Evolutionary conservation across 2,888 invertebrate genomes (phyloP), one percentile per base, ranked within the genome.

Genomic region (Serripes groenlandicus): DNA sequence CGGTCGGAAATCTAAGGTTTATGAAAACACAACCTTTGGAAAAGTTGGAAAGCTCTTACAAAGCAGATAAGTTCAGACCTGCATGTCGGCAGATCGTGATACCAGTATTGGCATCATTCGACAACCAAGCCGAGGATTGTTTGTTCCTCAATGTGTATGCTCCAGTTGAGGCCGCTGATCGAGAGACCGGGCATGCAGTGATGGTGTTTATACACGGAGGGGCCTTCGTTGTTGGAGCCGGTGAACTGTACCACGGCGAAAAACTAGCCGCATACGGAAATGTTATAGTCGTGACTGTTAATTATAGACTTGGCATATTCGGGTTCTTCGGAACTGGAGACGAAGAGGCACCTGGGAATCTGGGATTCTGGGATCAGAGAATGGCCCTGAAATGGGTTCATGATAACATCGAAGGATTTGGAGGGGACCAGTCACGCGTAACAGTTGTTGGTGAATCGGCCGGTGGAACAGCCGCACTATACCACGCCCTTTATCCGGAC

Each of bases 181-280:
- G 23, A 42, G 42, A 26, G 7, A 9, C 30, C 4, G 54, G 54
- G 1, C 54, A 30, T 32, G 70, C 70, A 7, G 70, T 70, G n/a
- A 70, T 70, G 70, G 54, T 70, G n/a, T 70, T 52, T 30, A 70
- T 70, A 49, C 70, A 70, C 54, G 70, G 70, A 1, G 70, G 70
- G 3, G 26, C 52, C 4, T 70, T 70, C 54, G 11, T 49, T n/a
- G n/a, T 32, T 28, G 70, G 70, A 30, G 26, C 70, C 9, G 70
- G 52, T 4, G 54, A 42, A 21, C 52, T 42, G 5, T 70, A 52
- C 42, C 42, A 26, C 26, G 49, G 52, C 18, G 54, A 52, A 9
- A 30, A 23, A 11, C 32, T 70, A 21, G 52, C 70, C 18, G 70
- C 52, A 3, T n/a, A 30, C 23, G 70, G 70, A 30, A 70, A 70